Evolutionary conservation across 2,888 invertebrate species (phyloP).

Genomic region (Liodrosophila aerea): DNA sequence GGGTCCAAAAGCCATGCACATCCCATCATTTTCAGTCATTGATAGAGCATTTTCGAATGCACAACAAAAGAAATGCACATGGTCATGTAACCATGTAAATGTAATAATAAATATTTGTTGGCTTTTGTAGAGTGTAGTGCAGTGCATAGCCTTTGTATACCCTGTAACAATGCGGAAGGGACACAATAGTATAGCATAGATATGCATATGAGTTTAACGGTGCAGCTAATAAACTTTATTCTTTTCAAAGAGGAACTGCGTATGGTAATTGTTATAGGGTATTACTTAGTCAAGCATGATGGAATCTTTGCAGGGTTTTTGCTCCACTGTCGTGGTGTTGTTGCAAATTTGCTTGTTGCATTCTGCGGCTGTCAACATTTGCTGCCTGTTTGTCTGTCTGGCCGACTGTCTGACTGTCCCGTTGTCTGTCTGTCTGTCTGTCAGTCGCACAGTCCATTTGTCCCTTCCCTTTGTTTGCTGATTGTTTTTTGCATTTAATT

Average conservation of each 20-base stretch:
- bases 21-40: constrained; percentile 2
- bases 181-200: too few relatives aligned
- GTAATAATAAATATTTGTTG: constrained; percentile 75
- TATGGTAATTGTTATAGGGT: too few relatives aligned
- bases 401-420: constrained; percentile 1
- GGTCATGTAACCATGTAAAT: constrained; percentile 58
- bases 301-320: not conserved
- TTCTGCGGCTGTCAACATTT: constrained; percentile 57
- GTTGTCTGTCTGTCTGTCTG: constrained; percentile 1
- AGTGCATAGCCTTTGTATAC: not conserved
- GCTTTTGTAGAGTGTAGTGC: constrained; percentile 52
- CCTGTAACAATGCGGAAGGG: not conserved
- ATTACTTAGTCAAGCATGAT: not conserved
- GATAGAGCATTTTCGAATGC: constrained; percentile 36
- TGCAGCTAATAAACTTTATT: too few relatives aligned
- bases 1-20: constrained; percentile 1
- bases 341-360: constrained; percentile 45
- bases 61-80: constrained; percentile 39
- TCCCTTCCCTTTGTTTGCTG: constrained; percentile 30
- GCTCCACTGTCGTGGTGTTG: constrained; percentile 14
- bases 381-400: constrained; percentile 5
- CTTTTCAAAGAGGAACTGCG: too few relatives aligned
- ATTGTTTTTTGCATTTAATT: constrained; percentile 71
- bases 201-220: too few relatives aligned
- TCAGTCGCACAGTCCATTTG: constrained; percentile 3